These are phyloP conservation scores for Caracal caracal DNA, from an alignment of 2,113 vertebrate species.

Conservation along the genomic window DNA sequence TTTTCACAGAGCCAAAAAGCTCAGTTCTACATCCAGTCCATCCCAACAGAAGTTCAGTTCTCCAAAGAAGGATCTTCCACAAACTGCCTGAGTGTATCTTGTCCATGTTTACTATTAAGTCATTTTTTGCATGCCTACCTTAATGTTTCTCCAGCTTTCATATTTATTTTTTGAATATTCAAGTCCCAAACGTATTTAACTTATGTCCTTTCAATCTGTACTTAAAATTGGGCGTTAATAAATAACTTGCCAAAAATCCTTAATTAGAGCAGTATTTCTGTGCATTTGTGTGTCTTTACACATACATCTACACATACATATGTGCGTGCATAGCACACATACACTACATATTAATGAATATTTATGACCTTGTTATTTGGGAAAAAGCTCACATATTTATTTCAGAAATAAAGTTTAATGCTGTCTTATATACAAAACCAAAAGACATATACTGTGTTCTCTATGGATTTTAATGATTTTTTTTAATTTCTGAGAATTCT, in stretches of 20 bases:
- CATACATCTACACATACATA: background rate
- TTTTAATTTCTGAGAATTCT: background rate
- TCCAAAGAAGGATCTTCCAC: background rate
- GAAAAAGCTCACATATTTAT: background rate
- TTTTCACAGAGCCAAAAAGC: background rate
- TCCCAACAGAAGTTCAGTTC: background rate
- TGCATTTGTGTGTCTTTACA: background rate
- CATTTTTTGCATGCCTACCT: background rate
- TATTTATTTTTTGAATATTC: background rate
- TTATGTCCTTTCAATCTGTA: background rate
- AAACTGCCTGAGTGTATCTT: background rate
- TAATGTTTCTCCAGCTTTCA: background rate
- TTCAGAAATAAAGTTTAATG: slow-evolving; percentile 40
- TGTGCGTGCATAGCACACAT: background rate
- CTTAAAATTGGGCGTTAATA: slow-evolving; percentile 66
- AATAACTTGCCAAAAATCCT: slow-evolving; percentile 68
- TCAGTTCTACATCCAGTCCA: background rate
- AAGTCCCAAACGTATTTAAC: background rate
- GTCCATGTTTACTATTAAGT: background rate
- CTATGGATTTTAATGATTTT: slow-evolving; percentile 26
- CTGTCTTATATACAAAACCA: slow-evolving; percentile 65
- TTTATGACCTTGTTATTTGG: slow-evolving; percentile 77
- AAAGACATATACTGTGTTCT: slow-evolving; percentile 64
- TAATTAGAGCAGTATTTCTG: slow-evolving; percentile 74
- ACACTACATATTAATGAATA: slow-evolving; percentile 76